Evolutionary conservation across 2,888 invertebrate genomes (phyloP).

Genomic region (Stratiomys singularior): DNA sequence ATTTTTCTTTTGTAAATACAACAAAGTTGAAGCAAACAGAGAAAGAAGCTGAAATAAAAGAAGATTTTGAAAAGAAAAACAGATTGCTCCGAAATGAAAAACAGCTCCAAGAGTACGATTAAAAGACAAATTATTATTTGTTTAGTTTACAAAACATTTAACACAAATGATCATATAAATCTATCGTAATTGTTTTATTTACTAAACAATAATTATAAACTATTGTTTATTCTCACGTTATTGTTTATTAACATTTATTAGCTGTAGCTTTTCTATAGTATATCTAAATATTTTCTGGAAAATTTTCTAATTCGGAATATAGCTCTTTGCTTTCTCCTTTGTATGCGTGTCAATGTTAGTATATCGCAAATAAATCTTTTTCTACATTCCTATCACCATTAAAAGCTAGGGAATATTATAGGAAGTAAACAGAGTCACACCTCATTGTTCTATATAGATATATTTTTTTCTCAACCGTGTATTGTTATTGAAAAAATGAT

Average conservation of each 20-base stretch:
- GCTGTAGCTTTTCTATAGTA: background rate
- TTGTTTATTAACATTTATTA: constrained; percentile 7
- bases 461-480: no score
- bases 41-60: background rate
- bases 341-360: background rate
- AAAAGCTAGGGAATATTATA: constrained; percentile 31
- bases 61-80: background rate
- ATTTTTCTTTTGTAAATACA: constrained; percentile 27
- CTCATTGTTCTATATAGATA: no score
- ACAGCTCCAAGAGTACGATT: background rate
- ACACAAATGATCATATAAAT: background rate
- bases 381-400: background rate
- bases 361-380: background rate
- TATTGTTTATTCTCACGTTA: constrained; percentile 22
- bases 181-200: constrained; percentile 1
- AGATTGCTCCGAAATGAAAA: background rate
- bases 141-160: constrained; percentile 15
- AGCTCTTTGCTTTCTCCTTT: background rate
- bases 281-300: background rate
- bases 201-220: constrained; percentile 24
- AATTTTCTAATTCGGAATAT: background rate
- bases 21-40: background rate
- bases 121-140: background rate
- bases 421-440: no score
- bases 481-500: background rate